Evolutionary conservation across 1,140 invertebrate species (phyloP), one percentile per base, ranked within the genome.

Genomic region (Agrilus planipennis): DNA sequence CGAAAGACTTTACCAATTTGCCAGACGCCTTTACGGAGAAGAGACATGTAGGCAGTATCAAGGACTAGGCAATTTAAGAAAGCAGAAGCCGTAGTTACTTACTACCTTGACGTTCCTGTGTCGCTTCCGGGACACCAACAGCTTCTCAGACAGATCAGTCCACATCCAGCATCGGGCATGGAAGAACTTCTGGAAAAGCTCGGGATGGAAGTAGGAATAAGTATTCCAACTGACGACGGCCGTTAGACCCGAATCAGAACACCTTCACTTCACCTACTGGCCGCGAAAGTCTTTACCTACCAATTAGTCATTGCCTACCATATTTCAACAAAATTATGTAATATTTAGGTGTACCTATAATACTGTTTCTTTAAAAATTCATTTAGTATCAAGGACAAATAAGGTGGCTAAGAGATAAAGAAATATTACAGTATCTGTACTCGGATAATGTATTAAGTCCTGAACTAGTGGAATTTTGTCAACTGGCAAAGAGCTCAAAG

Each of bases 381-480:
- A 45, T 46, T 21, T 39, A 58, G 54, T 55, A 53, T 36, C 31
- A 49, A 21, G 54, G 53, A 30, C 52, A 54, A 45, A 19, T 53
- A 10, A 43, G 47, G 14, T 58, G 56, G 56, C 44, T 52, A 0
- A 25, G 27, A 9, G 43, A 52, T 20, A 4, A 44, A 12, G 56
- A 58, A 19, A 19, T 58, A n/a, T n/a, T 28, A 11, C 43, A 46
- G 37, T 27, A 55, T 18, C 42, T 29, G 22, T 15, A 18, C 1
- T 46, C 10, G 19, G 50, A 50, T 23, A 47, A 21, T 27, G 30
- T 58, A 22, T 41, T 40, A 40, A 50, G 46, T 32, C 51, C 56
- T 15, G 56, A 58, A 42, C 6, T 58, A 3, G 22, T 55, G 3
- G 50, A 52, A 15, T 42, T 28, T 44, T 25, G 42, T 41, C 22